Evolutionary conservation across 2,888 invertebrate genomes (phyloP).

Genomic region (Chymomyza amoena): DNA sequence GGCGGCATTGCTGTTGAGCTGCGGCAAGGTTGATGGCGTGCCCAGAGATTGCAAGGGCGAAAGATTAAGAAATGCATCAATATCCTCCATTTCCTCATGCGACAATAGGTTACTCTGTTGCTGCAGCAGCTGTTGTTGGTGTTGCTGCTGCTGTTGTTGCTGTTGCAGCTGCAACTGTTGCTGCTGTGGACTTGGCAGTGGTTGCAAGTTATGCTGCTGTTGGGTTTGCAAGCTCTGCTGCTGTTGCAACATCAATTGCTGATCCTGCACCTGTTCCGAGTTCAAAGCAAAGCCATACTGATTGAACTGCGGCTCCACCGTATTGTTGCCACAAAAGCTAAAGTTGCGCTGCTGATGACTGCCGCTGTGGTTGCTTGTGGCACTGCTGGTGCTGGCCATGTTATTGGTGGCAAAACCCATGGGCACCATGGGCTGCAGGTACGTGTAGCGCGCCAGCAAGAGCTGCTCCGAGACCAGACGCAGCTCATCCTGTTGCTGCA

Average conservation of each 20-base stretch:
- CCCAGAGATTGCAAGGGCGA: slow-evolving; percentile 69
- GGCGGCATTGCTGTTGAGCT: slow-evolving; percentile 33
- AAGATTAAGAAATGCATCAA: slow-evolving; percentile 75
- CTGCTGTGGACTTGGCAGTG: slow-evolving; percentile 25
- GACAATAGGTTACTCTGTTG: slow-evolving; percentile 57
- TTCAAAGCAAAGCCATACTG: slow-evolving; percentile 75
- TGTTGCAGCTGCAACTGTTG: slow-evolving; percentile 57
- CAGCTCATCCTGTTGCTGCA: slow-evolving; percentile 91
- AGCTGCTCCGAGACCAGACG: slow-evolving; percentile 92
- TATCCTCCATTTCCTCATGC: slow-evolving; percentile 73
- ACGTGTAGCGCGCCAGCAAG: slow-evolving; percentile 88
- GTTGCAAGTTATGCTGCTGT: slow-evolving; percentile 67
- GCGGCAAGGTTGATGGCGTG: slow-evolving; percentile 38
- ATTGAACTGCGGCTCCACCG: slow-evolving; percentile 72
- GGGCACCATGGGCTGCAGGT: slow-evolving; percentile 79
- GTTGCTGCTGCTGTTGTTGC: slow-evolving; percentile 56
- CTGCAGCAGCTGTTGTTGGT: slow-evolving; percentile 42
- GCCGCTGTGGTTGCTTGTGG: slow-evolving; percentile 24
- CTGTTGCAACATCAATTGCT: slow-evolving; percentile 71
- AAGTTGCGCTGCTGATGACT: slow-evolving; percentile 51
- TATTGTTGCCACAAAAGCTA: slow-evolving; percentile 54
- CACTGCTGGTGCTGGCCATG: slow-evolving; percentile 43
- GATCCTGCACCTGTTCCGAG: slow-evolving; percentile 71
- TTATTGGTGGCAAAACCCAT: slow-evolving; percentile 57
- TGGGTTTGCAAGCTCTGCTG: slow-evolving; percentile 62